phyloP scores from a whole-genome alignment of 2,113 vertebrate species.

The Caracal caracal region DNA sequence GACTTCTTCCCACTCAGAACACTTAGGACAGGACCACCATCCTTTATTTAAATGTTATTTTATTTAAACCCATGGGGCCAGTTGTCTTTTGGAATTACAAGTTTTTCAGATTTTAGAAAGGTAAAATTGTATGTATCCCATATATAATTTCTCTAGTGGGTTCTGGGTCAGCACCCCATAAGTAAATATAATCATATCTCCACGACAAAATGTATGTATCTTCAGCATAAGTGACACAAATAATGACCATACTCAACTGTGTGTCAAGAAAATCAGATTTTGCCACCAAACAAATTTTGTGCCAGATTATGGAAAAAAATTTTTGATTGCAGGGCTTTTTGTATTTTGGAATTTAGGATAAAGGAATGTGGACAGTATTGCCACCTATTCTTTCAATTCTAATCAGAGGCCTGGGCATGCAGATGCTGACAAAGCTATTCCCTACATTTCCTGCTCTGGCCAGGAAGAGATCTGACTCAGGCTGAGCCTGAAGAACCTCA shows the following conservation, averaged over 20 bases:
- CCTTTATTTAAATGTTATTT: neutral
- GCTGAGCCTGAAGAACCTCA: neutral
- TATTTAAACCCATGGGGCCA: neutral
- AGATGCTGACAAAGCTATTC: neutral
- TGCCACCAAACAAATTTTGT: neutral
- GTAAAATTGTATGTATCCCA: neutral
- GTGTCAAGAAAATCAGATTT: neutral
- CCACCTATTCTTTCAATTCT: neutral
- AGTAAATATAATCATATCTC: neutral
- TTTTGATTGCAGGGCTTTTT: neutral
- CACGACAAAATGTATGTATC: neutral
- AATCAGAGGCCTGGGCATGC: neutral
- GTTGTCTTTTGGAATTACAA: neutral
- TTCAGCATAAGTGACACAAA: neutral
- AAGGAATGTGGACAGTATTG: neutral
- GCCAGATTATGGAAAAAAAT: neutral
- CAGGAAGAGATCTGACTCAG: neutral
- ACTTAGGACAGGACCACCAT: neutral
- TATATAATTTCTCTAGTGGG: neutral
- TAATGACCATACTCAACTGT: no score
- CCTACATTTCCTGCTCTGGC: neutral
- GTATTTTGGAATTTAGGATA: neutral
- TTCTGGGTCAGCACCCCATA: neutral
- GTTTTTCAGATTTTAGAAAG: slow-evolving; percentile 19
- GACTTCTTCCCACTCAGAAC: neutral